phyloP scores from a whole-genome alignment of 2,888 invertebrate genomes.

The Pammene aurita region DNA sequence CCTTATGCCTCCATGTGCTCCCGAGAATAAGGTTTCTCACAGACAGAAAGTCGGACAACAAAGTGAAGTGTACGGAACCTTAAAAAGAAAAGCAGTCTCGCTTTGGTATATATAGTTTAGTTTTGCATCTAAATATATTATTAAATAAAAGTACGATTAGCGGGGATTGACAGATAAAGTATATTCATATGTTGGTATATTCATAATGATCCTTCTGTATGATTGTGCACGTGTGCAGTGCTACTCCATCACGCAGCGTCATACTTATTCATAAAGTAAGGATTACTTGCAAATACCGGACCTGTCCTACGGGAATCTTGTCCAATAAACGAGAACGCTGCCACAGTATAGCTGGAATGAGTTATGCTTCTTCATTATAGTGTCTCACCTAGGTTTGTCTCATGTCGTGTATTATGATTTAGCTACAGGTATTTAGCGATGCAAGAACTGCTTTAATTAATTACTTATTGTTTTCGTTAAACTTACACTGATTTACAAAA shows the following conservation, averaged over 20 bases:
- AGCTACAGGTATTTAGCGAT: not conserved
- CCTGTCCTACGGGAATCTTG: conserved; percentile 53
- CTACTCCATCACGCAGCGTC: conserved; percentile 44
- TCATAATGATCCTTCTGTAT: conserved; percentile 19
- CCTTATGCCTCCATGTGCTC: too few species aligned
- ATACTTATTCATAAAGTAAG: conserved; percentile 49
- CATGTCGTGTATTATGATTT: not conserved
- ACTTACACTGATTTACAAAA: too few species aligned
- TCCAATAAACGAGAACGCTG: conserved; percentile 47
- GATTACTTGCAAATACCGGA: conserved; percentile 55
- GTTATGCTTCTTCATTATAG: conserved; percentile 28
- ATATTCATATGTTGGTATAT: not conserved
- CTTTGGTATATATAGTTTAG: too few species aligned
- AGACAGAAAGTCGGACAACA: too few species aligned
- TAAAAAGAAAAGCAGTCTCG: too few species aligned
- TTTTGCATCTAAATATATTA: too few species aligned
- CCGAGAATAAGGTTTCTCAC: too few species aligned
- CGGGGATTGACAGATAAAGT: too few species aligned
- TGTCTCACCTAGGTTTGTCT: conserved; percentile 16
- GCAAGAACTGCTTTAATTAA: not conserved
- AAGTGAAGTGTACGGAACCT: too few species aligned
- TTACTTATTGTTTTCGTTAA: too few species aligned
- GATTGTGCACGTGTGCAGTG: not conserved
- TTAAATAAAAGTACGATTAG: too few species aligned
- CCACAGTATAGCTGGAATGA: conserved; percentile 37